Evolutionary conservation across 2,888 invertebrate species (phyloP).

Genomic region (Leucoma salicis): DNA sequence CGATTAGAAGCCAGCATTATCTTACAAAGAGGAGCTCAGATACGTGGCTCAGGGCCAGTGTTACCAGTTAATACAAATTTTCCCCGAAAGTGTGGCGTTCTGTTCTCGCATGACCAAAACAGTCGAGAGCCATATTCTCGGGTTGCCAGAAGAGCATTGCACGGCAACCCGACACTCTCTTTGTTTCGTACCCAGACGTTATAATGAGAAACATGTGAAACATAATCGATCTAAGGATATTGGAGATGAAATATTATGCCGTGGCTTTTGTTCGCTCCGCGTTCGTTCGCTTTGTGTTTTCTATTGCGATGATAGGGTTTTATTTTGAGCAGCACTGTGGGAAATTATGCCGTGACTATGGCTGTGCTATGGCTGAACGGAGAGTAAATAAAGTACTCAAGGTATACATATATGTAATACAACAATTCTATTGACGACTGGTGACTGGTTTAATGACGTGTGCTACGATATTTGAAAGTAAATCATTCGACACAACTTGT

Average conservation of each 20-base stretch:
- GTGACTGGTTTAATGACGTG: too few species aligned
- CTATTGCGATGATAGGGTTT: conserved; percentile 44
- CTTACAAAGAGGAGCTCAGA: conserved; percentile 46
- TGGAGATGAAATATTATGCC: conserved; percentile 66
- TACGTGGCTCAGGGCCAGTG: conserved; percentile 34
- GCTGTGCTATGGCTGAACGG: too few species aligned
- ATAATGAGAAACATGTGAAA: conserved; percentile 79
- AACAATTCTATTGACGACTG: too few species aligned
- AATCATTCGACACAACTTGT: too few species aligned
- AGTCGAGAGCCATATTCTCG: conserved; percentile 46
- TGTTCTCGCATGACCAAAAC: conserved; percentile 68
- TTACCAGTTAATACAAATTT: conserved; percentile 56
- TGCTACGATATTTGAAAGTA: too few species aligned
- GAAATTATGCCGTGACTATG: conserved; percentile 36
- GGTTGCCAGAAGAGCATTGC: conserved; percentile 63
- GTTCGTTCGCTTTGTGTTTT: conserved; percentile 48
- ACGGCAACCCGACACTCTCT: conserved; percentile 65
- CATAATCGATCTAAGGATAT: conserved; percentile 71
- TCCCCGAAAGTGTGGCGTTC: conserved; percentile 61
- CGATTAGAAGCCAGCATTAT: conserved; percentile 37
- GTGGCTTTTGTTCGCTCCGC: conserved; percentile 47
- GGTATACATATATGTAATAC: too few species aligned
- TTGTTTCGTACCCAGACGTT: conserved; percentile 75
- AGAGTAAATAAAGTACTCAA: too few species aligned
- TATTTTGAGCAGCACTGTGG: conserved; percentile 41